These are phyloP conservation scores for Leucosticte australis DNA, from an alignment of 2,113 vertebrate species.

Conservation along the genomic window DNA sequence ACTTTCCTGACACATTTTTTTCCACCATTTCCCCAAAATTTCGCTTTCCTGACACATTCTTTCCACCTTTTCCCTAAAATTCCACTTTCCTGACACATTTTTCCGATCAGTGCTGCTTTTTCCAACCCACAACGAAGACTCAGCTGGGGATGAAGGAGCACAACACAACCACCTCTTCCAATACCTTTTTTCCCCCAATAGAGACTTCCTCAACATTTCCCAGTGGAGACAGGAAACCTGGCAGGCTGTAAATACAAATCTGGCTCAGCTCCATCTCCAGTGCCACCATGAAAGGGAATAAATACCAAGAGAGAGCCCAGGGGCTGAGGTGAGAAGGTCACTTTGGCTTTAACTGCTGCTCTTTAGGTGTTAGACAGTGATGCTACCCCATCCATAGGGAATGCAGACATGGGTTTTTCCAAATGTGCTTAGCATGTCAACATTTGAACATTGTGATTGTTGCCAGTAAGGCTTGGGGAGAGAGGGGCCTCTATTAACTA, in stretches of 20 bases:
- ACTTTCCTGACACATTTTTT: neutral
- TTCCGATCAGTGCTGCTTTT: neutral
- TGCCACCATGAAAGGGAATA: neutral
- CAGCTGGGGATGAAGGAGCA: neutral
- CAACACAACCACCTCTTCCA: neutral
- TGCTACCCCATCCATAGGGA: slow-evolving; percentile 53
- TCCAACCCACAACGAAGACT: neutral
- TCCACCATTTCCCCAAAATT: no score
- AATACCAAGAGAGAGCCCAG: neutral
- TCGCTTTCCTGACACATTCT: neutral
- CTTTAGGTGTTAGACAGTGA: slow-evolving; percentile 32
- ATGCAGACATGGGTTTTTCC: slow-evolving; percentile 66
- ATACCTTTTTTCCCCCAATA: neutral
- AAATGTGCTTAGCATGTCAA: slow-evolving; percentile 69
- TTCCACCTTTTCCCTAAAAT: neutral
- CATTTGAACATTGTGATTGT: slow-evolving; percentile 52
- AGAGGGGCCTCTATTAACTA: slow-evolving; percentile 59
- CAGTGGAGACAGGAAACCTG: neutral
- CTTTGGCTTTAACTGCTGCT: neutral
- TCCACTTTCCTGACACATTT: fast-evolving
- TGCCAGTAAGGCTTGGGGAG: slow-evolving; percentile 28
- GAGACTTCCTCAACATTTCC: neutral
- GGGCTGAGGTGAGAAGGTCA: neutral
- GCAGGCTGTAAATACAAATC: neutral
- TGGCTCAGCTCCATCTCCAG: neutral